A percentile compares a stretch with the other conserved stretches of the same genome.
Evolutionary conservation across 2,888 invertebrate species (phyloP).

Genomic region (Anthrax anthrax): DNA sequence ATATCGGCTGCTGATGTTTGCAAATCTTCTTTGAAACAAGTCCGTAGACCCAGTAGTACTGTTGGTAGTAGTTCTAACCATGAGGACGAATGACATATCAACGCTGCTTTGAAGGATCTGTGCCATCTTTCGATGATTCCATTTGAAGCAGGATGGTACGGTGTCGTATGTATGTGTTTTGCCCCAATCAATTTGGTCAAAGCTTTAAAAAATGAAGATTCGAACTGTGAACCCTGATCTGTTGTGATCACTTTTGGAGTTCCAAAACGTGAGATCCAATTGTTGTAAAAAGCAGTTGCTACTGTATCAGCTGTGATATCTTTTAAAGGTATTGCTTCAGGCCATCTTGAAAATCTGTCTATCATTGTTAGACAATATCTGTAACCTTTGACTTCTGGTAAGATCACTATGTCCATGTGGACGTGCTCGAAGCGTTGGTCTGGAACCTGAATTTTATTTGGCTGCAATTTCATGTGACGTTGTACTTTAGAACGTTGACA

Average conservation of each 20-base stretch:
- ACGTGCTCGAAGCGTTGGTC: slow-evolving; percentile 2
- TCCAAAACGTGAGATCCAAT: slow-evolving; percentile 5
- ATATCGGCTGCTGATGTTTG: not conserved
- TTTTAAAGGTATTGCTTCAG: slow-evolving; percentile 1
- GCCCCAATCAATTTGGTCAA: slow-evolving; percentile 3
- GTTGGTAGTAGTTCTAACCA: not conserved
- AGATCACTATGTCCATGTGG: not conserved
- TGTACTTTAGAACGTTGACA: slow-evolving; percentile 5
- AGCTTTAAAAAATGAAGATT: not conserved
- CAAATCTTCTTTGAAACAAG: not conserved
- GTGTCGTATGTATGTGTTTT: not conserved
- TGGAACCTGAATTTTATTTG: not conserved
- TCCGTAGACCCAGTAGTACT: not conserved
- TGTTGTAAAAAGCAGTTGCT: slow-evolving; percentile 3
- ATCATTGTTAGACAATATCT: slow-evolving; percentile 2
- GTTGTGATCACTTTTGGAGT: slow-evolving; percentile 2
- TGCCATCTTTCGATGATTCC: slow-evolving; percentile 2
- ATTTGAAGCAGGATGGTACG: not conserved
- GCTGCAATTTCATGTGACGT: not conserved
- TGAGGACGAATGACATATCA: not conserved
- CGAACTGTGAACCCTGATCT: slow-evolving; percentile 6
- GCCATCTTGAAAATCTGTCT: slow-evolving; percentile 3
- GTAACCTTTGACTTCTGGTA: not conserved
- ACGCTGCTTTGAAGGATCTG: slow-evolving; percentile 1
- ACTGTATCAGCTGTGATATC: slow-evolving; percentile 9